Conservation (phyloP, 1,140 invertebrate species). For the Cyclargus thomasi region DNA sequence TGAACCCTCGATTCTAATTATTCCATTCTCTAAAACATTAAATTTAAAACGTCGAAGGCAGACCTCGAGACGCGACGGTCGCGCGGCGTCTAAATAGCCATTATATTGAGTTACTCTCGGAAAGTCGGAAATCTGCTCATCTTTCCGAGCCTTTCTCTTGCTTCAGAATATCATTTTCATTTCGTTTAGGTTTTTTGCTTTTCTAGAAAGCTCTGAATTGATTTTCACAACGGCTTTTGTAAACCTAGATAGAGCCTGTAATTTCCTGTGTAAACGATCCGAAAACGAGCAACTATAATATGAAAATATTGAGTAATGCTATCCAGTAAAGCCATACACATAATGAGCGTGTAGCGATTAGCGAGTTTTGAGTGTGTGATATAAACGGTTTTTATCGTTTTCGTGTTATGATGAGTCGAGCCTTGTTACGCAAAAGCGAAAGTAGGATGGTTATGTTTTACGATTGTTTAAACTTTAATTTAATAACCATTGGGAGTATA, state of each 20-base stretch:
- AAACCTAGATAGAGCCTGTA: neutral
- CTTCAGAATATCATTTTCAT: constrained; percentile 11
- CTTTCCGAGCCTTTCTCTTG: constrained; percentile 7
- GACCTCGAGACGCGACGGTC: neutral
- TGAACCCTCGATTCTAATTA: neutral
- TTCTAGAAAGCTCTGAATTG: neutral
- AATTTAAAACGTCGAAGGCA: constrained; percentile 6
- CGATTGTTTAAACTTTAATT: neutral
- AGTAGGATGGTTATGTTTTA: neutral
- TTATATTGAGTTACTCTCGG: constrained; percentile 11
- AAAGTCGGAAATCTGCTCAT: neutral
- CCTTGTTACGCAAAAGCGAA: neutral
- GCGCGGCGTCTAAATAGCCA: constrained; percentile 1
- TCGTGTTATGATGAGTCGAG: neutral
- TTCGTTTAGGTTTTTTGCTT: neutral
- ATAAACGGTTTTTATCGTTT: neutral
- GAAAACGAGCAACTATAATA: neutral
- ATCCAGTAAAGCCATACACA: neutral
- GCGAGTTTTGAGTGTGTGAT: neutral
- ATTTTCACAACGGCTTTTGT: neutral
- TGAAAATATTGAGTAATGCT: neutral
- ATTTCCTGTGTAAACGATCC: neutral
- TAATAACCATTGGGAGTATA: neutral
- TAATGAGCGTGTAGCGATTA: constrained; percentile 1
- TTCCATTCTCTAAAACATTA: constrained; percentile 8